Percentiles rank a stretch among this genome's conserved stretches.
These are phyloP conservation scores for Zonitis immaculata DNA, from an alignment of 2,888 invertebrate species.

Conservation along the genomic window DNA sequence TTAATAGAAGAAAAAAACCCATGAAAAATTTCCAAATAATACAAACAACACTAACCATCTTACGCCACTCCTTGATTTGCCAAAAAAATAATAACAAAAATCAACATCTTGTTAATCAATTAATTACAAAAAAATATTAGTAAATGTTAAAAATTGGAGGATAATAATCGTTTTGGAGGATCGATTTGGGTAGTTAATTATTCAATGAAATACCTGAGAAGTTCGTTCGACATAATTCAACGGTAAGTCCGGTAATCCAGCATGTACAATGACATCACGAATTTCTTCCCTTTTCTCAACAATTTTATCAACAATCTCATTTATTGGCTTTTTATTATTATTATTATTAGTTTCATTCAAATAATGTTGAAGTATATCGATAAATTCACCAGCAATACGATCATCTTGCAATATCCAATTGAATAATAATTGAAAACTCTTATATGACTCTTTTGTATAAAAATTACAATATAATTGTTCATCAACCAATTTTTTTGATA, in stretches of 20 bases:
- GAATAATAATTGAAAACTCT: conserved; percentile 1
- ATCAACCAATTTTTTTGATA: neutral
- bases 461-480: neutral
- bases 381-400: conserved; percentile 7
- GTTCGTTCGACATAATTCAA: conserved; percentile 53
- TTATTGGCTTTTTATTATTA: neutral
- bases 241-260: conserved; percentile 57
- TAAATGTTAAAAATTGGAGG: too few relatives aligned
- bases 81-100: neutral
- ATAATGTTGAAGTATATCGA: conserved; percentile 1
- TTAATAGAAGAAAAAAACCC: neutral
- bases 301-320: conserved; percentile 5
- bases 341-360: neutral
- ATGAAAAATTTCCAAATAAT: neutral
- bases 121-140: neutral
- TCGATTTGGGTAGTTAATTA: too few relatives aligned
- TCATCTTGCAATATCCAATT: conserved; percentile 13
- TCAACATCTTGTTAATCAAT: neutral
- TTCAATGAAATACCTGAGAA: conserved; percentile 15
- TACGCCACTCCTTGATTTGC: neutral
- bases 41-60: neutral
- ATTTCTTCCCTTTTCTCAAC: conserved; percentile 5
- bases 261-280: conserved; percentile 41
- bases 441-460: conserved; percentile 3
- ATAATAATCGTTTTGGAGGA: too few relatives aligned